Percentiles rank a stretch among this genome's conserved stretches.
Evolutionary conservation across 2,797 vertebrate genomes (phyloP).

Genomic region (Atherinosoma microstoma): DNA sequence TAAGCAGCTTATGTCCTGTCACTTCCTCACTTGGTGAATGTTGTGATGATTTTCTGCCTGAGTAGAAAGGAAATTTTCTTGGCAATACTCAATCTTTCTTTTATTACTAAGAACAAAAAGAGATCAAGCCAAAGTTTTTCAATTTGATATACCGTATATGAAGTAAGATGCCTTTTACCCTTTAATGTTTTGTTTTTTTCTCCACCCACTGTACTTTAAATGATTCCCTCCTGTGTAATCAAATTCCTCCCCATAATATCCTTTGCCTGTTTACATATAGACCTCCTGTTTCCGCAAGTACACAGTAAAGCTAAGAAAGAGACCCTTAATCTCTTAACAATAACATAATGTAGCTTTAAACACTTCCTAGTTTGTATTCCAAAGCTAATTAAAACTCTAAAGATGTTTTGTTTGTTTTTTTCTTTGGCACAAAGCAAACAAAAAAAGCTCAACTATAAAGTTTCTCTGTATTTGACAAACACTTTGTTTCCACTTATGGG

Average conservation of each 20-base stretch:
- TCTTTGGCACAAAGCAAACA: slow-evolving; percentile 11
- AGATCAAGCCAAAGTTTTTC: slow-evolving; percentile 18
- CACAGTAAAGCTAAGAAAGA: slow-evolving; percentile 32
- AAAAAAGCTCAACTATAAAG: neutral
- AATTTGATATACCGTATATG: neutral
- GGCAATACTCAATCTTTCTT: slow-evolving; percentile 37
- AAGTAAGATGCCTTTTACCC: slow-evolving; percentile 17
- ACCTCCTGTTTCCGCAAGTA: slow-evolving; percentile 55
- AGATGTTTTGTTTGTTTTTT: neutral
- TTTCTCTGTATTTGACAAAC: slow-evolving; percentile 1
- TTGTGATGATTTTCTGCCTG: slow-evolving; percentile 71
- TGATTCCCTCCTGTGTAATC: slow-evolving; percentile 66
- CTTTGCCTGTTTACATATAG: slow-evolving; percentile 68
- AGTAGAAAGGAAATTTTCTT: slow-evolving; percentile 61
- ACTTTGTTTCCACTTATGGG: slow-evolving; percentile 18
- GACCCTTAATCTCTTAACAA: slow-evolving; percentile 45
- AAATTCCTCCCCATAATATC: slow-evolving; percentile 69
- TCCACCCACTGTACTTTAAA: slow-evolving; percentile 38
- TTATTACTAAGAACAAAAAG: slow-evolving; percentile 15
- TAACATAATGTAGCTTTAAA: slow-evolving; percentile 32
- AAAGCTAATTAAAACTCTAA: slow-evolving; percentile 20
- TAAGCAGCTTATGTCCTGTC: slow-evolving; percentile 72
- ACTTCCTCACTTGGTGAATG: slow-evolving; percentile 64
- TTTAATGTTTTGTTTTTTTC: slow-evolving; percentile 47
- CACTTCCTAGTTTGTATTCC: slow-evolving; percentile 3